Base-by-base conservation (phyloP, 1,140 invertebrate genomes). In the Thrips palmi region DNA sequence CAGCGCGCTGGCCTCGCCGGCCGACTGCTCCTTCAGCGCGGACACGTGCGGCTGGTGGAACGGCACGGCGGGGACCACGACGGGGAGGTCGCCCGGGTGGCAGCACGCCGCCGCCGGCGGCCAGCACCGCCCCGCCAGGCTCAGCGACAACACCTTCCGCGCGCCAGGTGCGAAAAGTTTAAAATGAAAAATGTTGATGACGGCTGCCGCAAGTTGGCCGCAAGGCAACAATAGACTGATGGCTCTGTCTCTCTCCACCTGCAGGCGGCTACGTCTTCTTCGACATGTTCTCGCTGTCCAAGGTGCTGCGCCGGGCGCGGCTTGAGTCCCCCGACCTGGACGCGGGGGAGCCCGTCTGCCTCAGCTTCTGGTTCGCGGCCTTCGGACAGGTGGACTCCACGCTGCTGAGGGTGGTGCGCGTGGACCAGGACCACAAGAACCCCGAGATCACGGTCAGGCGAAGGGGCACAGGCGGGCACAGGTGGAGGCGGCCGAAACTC, bases 111-210 rank as follows among this genome's bases (percentile, higher is more conserved):
- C 70, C n/a, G 52, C 64, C 4, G 58, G 62, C 4, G 60, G 69
- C n/a, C n/a, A n/a, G n/a, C n/a, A n/a, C 38, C 52, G 72, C 33
- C 73, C 73, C 7, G 67, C 71, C 4, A 74, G 74, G 48, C 50
- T 76, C 4, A 58, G 71, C 2, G 73, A 76, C 44, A 74, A 73
- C 49, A 74, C 71, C 0, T 76, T 73, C 42, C 62, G 69, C 8
- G 65, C 71, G 6, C 65, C 67, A 23, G 63, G 67, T 64, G 52
- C 39, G 7, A 27, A 8, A n/a, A n/a, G n/a, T 27, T 27, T 27
- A 27, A 27, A 12, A 27, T 8, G 12, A 27, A 27, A 27, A 27
- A 27, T 27, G n/a, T n/a, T n/a, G n/a, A n/a, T n/a, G n/a, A n/a
- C n/a, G n/a, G n/a, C n/a, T n/a, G n/a, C n/a, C n/a, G n/a, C n/a